Conservation (phyloP, 2,888 invertebrate species). For the Seladonia tumulorum region DNA sequence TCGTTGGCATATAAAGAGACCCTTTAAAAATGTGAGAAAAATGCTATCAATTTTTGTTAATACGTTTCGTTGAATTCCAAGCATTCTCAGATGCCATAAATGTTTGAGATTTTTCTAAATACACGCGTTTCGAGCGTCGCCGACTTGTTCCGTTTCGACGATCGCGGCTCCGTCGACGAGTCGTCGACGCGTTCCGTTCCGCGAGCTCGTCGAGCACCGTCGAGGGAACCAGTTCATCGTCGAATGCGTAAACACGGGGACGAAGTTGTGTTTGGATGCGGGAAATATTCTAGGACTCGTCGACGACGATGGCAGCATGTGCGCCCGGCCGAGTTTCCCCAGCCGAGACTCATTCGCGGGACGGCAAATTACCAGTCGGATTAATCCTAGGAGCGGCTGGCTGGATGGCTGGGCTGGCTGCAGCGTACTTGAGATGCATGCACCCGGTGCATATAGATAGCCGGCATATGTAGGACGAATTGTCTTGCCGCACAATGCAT, state of each 20-base stretch:
- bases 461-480: conserved; percentile 40
- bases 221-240: conserved; percentile 5
- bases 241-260: conserved; percentile 22
- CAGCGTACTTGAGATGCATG: conserved; percentile 59
- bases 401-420: neutral
- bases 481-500: conserved; percentile 47
- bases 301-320: conserved; percentile 39
- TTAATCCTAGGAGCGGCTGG: conserved; percentile 61
- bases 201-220: neutral
- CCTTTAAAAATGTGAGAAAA: too few species aligned
- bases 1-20: too few species aligned
- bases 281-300: conserved; percentile 12
- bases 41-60: too few species aligned
- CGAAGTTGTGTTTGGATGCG: conserved; percentile 2
- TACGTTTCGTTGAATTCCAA: neutral
- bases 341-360: conserved; percentile 59
- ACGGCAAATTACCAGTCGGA: conserved; percentile 66
- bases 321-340: conserved; percentile 56
- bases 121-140: neutral
- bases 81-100: neutral
- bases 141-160: neutral
- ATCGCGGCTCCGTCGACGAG: neutral
- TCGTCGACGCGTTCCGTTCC: neutral
- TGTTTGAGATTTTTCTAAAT: neutral
- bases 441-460: conserved; percentile 51